These are phyloP conservation scores for Alectura lathami DNA, from an alignment of 2,113 vertebrate genomes.

Conservation along the genomic window DNA sequence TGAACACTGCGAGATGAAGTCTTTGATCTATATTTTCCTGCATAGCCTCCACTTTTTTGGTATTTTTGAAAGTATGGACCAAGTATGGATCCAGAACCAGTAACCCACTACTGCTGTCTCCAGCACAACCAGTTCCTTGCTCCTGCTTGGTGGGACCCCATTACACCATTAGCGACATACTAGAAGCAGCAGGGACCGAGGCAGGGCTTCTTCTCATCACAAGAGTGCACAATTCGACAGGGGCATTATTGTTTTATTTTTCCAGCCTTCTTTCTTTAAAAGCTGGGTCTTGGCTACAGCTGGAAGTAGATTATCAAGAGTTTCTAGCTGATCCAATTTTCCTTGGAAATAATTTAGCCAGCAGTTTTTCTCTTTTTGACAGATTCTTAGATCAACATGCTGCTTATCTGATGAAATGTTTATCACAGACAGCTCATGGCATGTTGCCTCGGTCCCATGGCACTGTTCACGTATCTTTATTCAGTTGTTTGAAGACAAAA, in stretches of 20 bases:
- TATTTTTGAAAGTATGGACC: background rate
- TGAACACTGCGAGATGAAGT: background rate
- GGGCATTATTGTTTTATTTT: background rate
- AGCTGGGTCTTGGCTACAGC: background rate
- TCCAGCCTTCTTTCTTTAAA: background rate
- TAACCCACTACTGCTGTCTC: background rate
- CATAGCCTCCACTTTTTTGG: background rate
- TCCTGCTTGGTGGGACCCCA: background rate
- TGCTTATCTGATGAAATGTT: conserved; percentile 27
- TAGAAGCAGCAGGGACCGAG: background rate
- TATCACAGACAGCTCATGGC: background rate
- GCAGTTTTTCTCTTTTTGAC: background rate
- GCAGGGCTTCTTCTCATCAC: background rate
- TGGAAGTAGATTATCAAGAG: background rate
- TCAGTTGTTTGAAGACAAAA: background rate
- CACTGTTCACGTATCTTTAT: background rate
- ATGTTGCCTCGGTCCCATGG: background rate
- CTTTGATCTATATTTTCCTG: background rate
- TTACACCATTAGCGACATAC: background rate
- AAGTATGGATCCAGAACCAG: background rate
- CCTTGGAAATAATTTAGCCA: background rate
- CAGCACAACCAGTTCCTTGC: background rate
- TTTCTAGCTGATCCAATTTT: background rate
- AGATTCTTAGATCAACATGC: background rate
- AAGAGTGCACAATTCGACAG: background rate